phyloP scores from a whole-genome alignment of 1,140 invertebrate species.

The Stegodyphus mimosarum region DNA sequence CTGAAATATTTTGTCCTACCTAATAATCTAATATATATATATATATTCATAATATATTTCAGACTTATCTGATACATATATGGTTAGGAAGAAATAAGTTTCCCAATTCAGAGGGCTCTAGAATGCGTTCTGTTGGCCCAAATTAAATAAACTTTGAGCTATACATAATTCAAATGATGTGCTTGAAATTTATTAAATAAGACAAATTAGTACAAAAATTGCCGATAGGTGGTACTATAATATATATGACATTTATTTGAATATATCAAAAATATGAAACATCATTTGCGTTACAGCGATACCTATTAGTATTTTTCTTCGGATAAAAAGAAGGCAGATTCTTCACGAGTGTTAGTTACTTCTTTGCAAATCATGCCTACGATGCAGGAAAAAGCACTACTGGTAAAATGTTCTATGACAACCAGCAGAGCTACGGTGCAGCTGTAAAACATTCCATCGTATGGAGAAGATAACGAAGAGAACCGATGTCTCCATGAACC shows the following conservation, averaged over 20 bases:
- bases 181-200: neutral
- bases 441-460: neutral
- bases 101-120: neutral
- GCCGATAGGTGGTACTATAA: neutral
- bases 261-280: conserved; percentile 9
- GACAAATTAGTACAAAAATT: neutral
- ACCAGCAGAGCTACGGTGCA: neutral
- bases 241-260: neutral
- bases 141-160: conserved; percentile 5
- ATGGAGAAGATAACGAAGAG: neutral
- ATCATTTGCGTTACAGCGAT: conserved; percentile 9
- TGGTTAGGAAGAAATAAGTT: too few species aligned
- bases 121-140: conserved; percentile 9
- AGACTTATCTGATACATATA: neutral
- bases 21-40: too few species aligned
- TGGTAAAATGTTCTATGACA: neutral
- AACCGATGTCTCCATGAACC: neutral
- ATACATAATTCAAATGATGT: neutral
- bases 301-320: neutral
- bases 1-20: too few species aligned
- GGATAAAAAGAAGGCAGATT: conserved; percentile 12
- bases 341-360: conserved; percentile 2
- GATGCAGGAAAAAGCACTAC: conserved; percentile 5
- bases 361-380: conserved; percentile 11
- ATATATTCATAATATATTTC: too few species aligned